Evolutionary conservation across 2,888 invertebrate species (phyloP), one percentile per base, ranked within the genome.

Genomic region (Rhimphoctona megacephalus): DNA sequence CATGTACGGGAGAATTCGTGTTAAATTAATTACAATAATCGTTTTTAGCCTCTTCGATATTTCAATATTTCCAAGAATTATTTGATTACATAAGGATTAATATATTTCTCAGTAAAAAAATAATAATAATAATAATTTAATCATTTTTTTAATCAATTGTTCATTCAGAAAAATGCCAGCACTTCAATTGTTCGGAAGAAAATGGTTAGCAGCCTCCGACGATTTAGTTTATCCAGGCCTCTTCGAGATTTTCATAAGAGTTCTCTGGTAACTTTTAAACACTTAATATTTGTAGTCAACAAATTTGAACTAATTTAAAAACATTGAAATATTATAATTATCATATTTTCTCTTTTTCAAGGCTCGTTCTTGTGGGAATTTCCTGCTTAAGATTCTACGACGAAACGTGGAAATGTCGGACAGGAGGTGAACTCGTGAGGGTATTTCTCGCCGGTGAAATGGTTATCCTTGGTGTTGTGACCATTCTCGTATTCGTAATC

Each of bases 171-270:
- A 91, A 57, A 98, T 98, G 98, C 98, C 98, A 93, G 98, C 98
- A 91, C 96, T 98, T 93, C 96, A 97, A 94, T 96, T 98, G 89
- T 98, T 98, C 94, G 97, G 97, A 92, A 96, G 98, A 93, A 97
- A 98, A 95, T 98, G 98, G 98, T 96, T 97, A 92, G 97, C 98
- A 91, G 98, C 97, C 92, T 97, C 98, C 90, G 98, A 98, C 95
- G 98, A 98, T 95, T 97, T 98, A 92, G 98, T 98, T 67, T 98
- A 98, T 94, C 98, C 98, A 49, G 97, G 97, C 93, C 95, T 97
- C 88, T 97, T 97, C 94, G 97, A 97, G 94, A 96, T 97, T 84
- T 95, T 96, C 87, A 96, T 97, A 92, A 95, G 97, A 93, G 95
- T 96, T 90, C 95, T 97, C 90, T 97, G 97, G 97, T 97, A 94